A percentile compares a stretch with the other conserved stretches of the same genome.
phyloP scores from a whole-genome alignment of 2,797 vertebrate genomes.

The Manis pentadactyla region DNA sequence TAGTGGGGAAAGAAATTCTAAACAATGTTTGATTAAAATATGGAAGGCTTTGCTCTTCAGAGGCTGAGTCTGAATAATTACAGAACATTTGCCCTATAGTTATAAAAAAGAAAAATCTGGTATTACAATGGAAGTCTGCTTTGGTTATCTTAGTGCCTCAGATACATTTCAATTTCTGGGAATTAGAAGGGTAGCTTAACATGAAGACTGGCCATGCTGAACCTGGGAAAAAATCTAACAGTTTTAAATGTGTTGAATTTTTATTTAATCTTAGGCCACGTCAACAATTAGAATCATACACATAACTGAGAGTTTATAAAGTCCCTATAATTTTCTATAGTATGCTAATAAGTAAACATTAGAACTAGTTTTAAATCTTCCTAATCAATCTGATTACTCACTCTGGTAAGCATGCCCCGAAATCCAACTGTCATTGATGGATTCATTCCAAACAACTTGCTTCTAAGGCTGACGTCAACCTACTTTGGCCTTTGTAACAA shows the following conservation, averaged over 20 bases:
- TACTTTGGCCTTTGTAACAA: neutral
- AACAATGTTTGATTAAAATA: conserved; percentile 23
- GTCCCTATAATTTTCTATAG: neutral
- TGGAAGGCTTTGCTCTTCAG: neutral
- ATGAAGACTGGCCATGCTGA: neutral
- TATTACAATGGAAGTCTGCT: neutral
- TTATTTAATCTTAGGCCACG: neutral
- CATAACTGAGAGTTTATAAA: neutral
- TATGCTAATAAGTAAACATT: neutral
- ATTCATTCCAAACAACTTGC: neutral
- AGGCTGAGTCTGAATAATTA: neutral
- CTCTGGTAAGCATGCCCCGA: neutral
- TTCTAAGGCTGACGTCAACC: neutral
- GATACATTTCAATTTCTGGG: neutral
- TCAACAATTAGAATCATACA: neutral
- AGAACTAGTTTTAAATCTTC: neutral
- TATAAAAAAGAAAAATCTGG: neutral
- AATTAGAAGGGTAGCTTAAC: neutral
- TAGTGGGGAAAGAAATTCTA: neutral
- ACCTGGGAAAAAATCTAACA: neutral
- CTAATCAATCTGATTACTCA: neutral
- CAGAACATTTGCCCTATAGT: neutral
- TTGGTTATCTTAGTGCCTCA: neutral
- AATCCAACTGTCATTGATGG: neutral
- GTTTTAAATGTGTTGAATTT: neutral